Conservation (phyloP, 2,888 invertebrate genomes). For the Pseudolycoriella hygida region DNA sequence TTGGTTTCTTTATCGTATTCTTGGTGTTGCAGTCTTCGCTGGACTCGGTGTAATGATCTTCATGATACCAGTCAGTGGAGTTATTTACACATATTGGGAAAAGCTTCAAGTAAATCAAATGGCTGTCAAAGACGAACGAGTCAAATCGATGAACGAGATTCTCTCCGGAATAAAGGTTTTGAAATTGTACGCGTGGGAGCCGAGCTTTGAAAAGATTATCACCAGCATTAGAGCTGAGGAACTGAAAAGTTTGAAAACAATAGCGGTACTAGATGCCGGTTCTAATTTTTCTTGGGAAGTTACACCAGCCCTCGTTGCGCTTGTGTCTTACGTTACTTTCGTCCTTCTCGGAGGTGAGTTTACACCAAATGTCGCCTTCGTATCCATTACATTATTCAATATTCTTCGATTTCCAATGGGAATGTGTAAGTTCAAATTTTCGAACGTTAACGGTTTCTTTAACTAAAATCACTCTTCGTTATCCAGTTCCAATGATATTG, state of each 20-base stretch:
- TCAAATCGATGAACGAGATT: slow-evolving; percentile 32
- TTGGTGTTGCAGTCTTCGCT: slow-evolving; percentile 30
- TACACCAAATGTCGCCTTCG: slow-evolving; percentile 35
- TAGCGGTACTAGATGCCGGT: slow-evolving; percentile 33
- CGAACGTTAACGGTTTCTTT: no score
- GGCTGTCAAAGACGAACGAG: slow-evolving; percentile 31
- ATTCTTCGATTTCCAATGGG: slow-evolving; percentile 29
- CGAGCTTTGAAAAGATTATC: slow-evolving; percentile 37
- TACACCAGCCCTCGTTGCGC: slow-evolving; percentile 37
- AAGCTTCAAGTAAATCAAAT: slow-evolving; percentile 26
- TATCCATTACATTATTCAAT: slow-evolving; percentile 37
- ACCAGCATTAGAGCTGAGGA: slow-evolving; percentile 36
- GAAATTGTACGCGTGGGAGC: slow-evolving; percentile 40
- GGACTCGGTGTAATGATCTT: slow-evolving; percentile 36
- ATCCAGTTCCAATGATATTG: slow-evolving; percentile 5
- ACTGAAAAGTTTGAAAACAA: slow-evolving; percentile 33
- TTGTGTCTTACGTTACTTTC: slow-evolving; percentile 23
- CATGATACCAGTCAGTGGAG: slow-evolving; percentile 31
- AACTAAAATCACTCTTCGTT: no score
- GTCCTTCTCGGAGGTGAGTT: slow-evolving; percentile 28
- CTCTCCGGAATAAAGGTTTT: slow-evolving; percentile 29
- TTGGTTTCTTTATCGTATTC: slow-evolving; percentile 15
- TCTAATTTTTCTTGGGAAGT: slow-evolving; percentile 40
- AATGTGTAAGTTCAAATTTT: background rate
- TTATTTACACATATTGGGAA: slow-evolving; percentile 20